phyloP scores from a whole-genome alignment of 2,113 vertebrate species.

The Sylvietta virens region DNA sequence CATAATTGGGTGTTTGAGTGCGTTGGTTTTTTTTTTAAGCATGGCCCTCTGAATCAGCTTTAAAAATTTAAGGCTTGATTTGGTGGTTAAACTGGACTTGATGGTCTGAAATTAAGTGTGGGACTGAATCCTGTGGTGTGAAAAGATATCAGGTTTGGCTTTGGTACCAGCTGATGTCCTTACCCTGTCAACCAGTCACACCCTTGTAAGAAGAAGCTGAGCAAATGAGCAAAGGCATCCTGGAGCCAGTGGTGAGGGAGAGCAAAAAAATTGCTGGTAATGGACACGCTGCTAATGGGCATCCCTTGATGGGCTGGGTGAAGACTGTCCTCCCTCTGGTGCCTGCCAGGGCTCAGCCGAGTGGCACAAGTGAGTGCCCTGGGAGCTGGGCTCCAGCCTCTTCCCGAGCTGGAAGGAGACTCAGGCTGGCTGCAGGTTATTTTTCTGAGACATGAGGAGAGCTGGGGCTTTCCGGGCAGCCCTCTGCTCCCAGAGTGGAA shows the following conservation, averaged over 20 bases:
- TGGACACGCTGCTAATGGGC: not conserved
- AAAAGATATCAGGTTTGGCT: not conserved
- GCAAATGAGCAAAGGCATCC: not conserved
- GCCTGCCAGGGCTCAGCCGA: not conserved
- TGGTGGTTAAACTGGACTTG: not conserved
- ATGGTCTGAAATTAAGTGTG: not conserved
- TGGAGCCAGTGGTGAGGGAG: not conserved
- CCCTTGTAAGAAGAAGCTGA: not conserved
- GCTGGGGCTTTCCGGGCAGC: accelerated
- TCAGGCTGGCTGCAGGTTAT: not conserved
- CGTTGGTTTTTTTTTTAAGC: not conserved
- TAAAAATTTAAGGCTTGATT: not conserved
- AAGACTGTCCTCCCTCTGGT: not conserved
- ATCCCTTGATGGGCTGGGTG: not conserved
- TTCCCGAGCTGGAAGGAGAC: not conserved
- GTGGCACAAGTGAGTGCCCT: not conserved
- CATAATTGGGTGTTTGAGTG: not conserved
- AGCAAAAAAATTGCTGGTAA: accelerated
- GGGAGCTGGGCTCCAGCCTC: not conserved
- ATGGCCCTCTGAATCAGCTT: not conserved
- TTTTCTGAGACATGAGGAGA: not conserved
- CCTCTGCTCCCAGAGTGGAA: not conserved
- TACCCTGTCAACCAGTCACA: accelerated
- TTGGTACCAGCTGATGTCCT: not conserved
- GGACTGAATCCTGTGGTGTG: not conserved